Base-by-base conservation (phyloP, 92 coral and sea anemone genomes). In the Scolanthus callimorphus region DNA sequence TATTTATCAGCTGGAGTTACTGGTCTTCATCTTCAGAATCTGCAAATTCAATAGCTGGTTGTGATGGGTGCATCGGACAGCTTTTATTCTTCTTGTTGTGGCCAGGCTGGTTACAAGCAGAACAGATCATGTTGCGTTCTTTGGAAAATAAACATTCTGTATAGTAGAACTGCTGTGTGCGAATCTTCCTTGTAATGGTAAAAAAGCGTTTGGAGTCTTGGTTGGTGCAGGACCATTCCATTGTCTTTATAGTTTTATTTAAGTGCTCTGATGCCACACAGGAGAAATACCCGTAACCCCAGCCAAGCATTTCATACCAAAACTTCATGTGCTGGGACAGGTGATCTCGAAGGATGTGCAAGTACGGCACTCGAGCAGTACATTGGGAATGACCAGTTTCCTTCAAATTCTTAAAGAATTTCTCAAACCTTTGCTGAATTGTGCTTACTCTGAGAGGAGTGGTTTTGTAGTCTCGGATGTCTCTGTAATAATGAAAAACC, bases 381-480 rank as follows among this genome's bases (percentile, higher is more conserved):
- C 75, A 68, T 55, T 68, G 75, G 55, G 65, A 64, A 39, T 64
- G 75, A 46, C 75, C 75, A 68, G 55, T 41, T 57, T 55, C 53
- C 49, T 58, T 56, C 24, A 56, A 39, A 34, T 69, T 69, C 9
- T 69, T 41, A 37, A 69, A 57, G 58, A 69, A 41, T 38, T 47
- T 59, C 59, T 70, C 60, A 2, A 67, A 49, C 20, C 77, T 29
- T 15, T 39, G 51, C 38, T 49, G 31, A 55, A 70, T 57, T 27
- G 67, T 46, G 15, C 48, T 10, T 21, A 49, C 43, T 70, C 77
- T 70, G 37, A 45, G 59, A 59, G 49, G n/a, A 48, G 26, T 48
- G 24, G 38, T 2, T 62, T 37, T 70, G 43, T 70, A 67, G 30
- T 59, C 69, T 19, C 68, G 60, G 46, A 70, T 39, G 53, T 70